Conservation (phyloP, 2,888 invertebrate genomes). For the Neuroscelio doddi region DNA sequence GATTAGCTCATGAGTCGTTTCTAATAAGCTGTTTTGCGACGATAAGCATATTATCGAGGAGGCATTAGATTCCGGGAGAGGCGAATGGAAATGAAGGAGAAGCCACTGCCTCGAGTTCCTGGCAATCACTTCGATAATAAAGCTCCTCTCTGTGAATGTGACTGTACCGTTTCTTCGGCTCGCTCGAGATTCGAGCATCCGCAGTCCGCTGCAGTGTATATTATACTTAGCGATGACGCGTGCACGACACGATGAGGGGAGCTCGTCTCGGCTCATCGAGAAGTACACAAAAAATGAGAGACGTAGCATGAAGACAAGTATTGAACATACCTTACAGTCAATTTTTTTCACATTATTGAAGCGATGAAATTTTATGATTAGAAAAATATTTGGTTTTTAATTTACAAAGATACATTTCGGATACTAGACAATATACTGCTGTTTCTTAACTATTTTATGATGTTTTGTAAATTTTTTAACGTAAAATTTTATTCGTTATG, state of each 20-base stretch:
- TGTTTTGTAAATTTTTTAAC: too few species aligned
- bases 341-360: too few species aligned
- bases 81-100: not conserved
- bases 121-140: slow-evolving; percentile 45
- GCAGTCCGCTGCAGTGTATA: slow-evolving; percentile 56
- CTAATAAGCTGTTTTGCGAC: slow-evolving; percentile 19
- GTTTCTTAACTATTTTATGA: too few species aligned
- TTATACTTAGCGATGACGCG: slow-evolving; percentile 70
- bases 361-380: too few species aligned
- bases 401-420: too few species aligned
- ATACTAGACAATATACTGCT: too few species aligned
- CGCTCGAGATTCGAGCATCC: slow-evolving; percentile 53
- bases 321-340: slow-evolving; percentile 35
- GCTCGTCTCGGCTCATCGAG: slow-evolving; percentile 53
- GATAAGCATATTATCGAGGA: slow-evolving; percentile 35
- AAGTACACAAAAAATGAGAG: slow-evolving; percentile 38
- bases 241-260: slow-evolving; percentile 57
- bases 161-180: slow-evolving; percentile 42
- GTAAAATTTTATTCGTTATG: too few species aligned
- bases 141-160: slow-evolving; percentile 34
- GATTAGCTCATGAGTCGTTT: slow-evolving; percentile 12
- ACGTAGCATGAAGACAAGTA: slow-evolving; percentile 41
- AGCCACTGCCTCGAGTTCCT: slow-evolving; percentile 24
- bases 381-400: too few species aligned
- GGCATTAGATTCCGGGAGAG: slow-evolving; percentile 33